A percentile compares a stretch with the other conserved stretches of the same genome.
These are phyloP conservation scores for Sarcophaga variegata DNA, from an alignment of 2,888 invertebrate genomes.

Conservation along the genomic window DNA sequence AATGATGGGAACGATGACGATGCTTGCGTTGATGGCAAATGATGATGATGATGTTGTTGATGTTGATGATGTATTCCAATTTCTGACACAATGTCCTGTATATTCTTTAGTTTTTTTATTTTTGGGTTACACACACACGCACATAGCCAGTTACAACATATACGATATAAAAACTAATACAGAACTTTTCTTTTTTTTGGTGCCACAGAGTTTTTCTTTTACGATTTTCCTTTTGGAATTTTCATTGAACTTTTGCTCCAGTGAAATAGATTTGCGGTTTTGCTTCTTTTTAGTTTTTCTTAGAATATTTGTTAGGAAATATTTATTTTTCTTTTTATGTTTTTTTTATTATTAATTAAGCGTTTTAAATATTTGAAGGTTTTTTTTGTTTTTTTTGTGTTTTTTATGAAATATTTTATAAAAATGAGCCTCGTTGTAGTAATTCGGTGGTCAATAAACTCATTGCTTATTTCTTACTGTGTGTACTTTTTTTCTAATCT, in stretches of 20 bases:
- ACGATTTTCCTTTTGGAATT: neutral
- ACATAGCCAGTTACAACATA: neutral
- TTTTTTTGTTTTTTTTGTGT: constrained; percentile 11
- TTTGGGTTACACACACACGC: constrained; percentile 26
- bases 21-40: neutral
- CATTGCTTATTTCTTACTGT: constrained; percentile 67
- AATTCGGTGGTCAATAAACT: constrained; percentile 73
- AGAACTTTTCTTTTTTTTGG: neutral
- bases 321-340: constrained; percentile 2
- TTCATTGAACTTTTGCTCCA: neutral
- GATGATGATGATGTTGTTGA: constrained; percentile 34
- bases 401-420: constrained; percentile 16
- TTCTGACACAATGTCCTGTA: constrained; percentile 45
- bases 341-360: constrained; percentile 5
- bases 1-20: neutral
- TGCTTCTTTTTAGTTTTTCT: neutral
- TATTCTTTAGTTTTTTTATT: neutral
- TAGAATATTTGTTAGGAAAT: constrained; percentile 46
- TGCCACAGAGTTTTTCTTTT: no score
- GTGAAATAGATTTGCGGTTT: neutral
- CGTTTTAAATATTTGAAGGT: constrained; percentile 22
- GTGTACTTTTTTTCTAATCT: constrained; percentile 5
- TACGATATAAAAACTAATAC: neutral
- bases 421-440: constrained; percentile 72
- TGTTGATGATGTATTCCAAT: constrained; percentile 41